Conservation (phyloP, 2,797 vertebrate genomes). For the Hypotaenidia okinawae region DNA sequence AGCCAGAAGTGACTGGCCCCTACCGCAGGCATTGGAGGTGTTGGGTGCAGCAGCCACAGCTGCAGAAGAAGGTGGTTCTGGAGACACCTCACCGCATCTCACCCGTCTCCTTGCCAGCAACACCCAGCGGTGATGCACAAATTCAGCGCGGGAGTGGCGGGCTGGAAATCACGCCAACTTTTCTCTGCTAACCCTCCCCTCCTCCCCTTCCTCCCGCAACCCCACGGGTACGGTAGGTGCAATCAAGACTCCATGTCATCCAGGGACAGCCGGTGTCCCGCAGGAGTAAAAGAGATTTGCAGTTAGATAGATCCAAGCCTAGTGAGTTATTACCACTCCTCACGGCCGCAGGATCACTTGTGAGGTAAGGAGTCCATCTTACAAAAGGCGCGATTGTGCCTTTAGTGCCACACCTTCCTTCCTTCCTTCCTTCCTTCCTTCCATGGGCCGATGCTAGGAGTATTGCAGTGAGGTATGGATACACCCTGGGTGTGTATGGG, state of each 20-base stretch:
- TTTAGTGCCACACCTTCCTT: neutral
- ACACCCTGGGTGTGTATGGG: neutral
- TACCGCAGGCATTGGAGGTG: fast-evolving
- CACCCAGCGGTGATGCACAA: fast-evolving
- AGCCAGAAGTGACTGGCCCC: neutral
- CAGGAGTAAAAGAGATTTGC: neutral
- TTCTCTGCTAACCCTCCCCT: neutral
- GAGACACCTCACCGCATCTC: neutral
- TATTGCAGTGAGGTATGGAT: neutral
- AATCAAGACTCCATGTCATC: neutral
- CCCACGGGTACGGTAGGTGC: fast-evolving
- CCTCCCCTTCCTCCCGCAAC: neutral
- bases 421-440: neutral
- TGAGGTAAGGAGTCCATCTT: neutral
- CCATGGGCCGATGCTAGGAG: neutral
- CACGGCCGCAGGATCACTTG: neutral
- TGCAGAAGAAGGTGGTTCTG: neutral
- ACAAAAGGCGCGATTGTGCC: neutral
- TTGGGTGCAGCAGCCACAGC: neutral
- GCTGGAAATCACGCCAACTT: neutral
- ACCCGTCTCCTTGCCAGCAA: fast-evolving
- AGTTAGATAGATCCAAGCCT: neutral
- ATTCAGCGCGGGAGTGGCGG: fast-evolving
- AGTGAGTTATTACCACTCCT: neutral
- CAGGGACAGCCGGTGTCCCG: fast-evolving